Conservation (phyloP, 1,140 invertebrate species). For the Pentalonia nigronervosa region DNA sequence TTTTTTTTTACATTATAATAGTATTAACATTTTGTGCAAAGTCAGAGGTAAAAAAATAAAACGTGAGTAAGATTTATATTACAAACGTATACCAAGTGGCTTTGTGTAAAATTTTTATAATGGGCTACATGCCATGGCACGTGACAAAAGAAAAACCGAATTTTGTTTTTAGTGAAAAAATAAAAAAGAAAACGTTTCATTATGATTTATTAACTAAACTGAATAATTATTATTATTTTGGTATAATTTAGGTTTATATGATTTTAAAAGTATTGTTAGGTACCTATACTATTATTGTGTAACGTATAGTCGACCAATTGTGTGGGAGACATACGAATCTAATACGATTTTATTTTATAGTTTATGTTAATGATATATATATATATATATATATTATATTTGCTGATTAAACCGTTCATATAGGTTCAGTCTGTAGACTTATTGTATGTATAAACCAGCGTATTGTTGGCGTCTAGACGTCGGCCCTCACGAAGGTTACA, state of each 20-base stretch:
- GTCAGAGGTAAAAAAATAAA: not conserved
- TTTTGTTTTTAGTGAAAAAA: not conserved
- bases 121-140: not conserved
- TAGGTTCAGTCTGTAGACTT: too few relatives aligned
- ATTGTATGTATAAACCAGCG: not conserved
- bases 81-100: not conserved
- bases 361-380: not conserved
- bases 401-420: not conserved
- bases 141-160: not conserved
- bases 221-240: too few relatives aligned
- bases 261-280: not conserved
- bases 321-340: not conserved
- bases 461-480: conserved; percentile 2
- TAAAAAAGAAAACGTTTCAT: not conserved
- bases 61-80: not conserved
- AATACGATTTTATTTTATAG: conserved; percentile 2
- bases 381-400: not conserved
- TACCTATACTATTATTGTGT: not conserved
- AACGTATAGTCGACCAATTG: not conserved
- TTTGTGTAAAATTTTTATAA: not conserved
- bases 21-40: not conserved
- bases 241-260: not conserved
- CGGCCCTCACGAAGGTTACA: not conserved
- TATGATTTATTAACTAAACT: not conserved
- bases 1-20: not conserved